Base-by-base conservation (phyloP, 2,888 invertebrate genomes). In the Amblyteles armatorius region DNA sequence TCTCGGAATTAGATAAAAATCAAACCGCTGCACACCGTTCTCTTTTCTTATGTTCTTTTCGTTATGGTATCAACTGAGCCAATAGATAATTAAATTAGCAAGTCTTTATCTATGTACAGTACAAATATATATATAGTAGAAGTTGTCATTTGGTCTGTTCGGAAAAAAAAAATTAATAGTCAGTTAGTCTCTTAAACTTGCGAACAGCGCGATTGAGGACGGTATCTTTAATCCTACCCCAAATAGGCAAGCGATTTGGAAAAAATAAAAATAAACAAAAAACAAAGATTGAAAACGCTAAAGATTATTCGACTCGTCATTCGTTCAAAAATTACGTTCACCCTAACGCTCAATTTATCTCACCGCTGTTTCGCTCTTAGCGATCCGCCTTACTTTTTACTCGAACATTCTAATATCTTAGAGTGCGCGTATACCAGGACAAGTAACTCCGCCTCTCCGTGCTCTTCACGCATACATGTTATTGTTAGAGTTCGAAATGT, bases 121-220 rank as follows among this genome's bases (percentile, higher is more conserved):
- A 80, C 77, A 82, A 83, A 77, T 79, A 77, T 85, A 85, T 77
- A 78, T 74, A 68, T 60, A 68, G 72, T 83, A 82, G 69, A 73
- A 82, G 55, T 79, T 83, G 79, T 87, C 80, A 85, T 87, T 87
- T 88, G 87, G 85, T 84, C 74, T 86, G 82, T 83, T 82, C 71
- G 82, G 76, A 60, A 67, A 48, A 40, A 40, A 63, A 80, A 85
- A 52, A 83, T 78, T 40, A 69, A 82, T 44, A 68, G 63, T 79
- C 36, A 72, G 22, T 67, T 55, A 50, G 44, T 57, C 19, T 63
- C 40, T 26, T 65, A 29, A 77, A 76, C 71, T 60, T 73, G 69
- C 67, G 40, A 83, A 83, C 63, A 71, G 68, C 73, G 78, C 55
- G 67, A 77, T 80, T 80, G 65, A 82, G 81, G 84, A 84, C 84